Conservation (phyloP, 37 sponge, comb jelly and placozoan genomes). For the Ephydatia muelleri region DNA sequence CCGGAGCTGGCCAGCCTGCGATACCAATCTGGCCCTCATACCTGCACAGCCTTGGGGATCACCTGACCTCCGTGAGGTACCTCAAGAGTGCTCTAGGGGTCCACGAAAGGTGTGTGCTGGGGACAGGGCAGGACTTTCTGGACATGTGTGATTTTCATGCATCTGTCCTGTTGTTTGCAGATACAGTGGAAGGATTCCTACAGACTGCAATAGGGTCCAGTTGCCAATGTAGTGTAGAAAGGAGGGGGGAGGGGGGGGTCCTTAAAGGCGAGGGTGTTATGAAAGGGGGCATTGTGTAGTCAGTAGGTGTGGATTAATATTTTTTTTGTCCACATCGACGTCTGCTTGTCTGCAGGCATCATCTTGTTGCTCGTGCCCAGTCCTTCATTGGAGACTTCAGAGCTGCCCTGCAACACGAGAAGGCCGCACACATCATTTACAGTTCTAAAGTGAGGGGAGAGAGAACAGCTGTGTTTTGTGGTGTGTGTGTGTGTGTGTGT, state of each 20-base stretch:
- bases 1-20: slow-evolving; percentile 92
- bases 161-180: slow-evolving; percentile 5
- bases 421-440: slow-evolving; percentile 74
- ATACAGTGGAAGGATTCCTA: slow-evolving; percentile 61
- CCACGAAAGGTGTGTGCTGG: slow-evolving; percentile 73
- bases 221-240: background rate
- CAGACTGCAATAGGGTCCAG: slow-evolving; percentile 58
- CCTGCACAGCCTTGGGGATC: slow-evolving; percentile 61
- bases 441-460: slow-evolving; percentile 72
- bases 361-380: slow-evolving; percentile 75
- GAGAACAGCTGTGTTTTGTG: too few species aligned
- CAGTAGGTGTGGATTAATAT: background rate
- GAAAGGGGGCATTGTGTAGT: too few species aligned
- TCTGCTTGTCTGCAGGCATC: slow-evolving; percentile 28
- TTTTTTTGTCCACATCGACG: background rate
- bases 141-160: too few species aligned
- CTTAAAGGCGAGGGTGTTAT: too few species aligned
- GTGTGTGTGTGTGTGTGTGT: too few species aligned
- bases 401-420: slow-evolving; percentile 87
- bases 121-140: background rate
- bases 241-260: background rate
- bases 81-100: slow-evolving; percentile 67
- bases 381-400: slow-evolving; percentile 84
- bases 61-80: slow-evolving; percentile 49
- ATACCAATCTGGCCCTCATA: slow-evolving; percentile 86